Evolutionary conservation across 1,140 invertebrate genomes (phyloP).

Genomic region (Pogonomyrmex californicus): DNA sequence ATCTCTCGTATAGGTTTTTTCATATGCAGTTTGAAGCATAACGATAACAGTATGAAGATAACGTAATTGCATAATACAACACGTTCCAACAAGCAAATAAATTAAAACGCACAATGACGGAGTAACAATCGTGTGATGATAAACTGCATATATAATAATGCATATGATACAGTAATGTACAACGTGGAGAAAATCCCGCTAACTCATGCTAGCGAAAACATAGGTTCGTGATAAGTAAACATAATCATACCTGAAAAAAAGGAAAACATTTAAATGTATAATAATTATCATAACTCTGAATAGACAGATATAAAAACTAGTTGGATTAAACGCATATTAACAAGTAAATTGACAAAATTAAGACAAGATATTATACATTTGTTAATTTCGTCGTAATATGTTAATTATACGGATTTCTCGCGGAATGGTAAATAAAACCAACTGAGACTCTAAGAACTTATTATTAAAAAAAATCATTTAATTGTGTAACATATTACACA

Average conservation of each 20-base stretch:
- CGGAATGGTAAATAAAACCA: constrained; percentile 30
- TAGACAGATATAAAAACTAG: constrained; percentile 55
- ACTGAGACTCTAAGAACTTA: not conserved
- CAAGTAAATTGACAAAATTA: constrained; percentile 43
- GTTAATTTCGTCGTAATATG: constrained; percentile 45
- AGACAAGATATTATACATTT: constrained; percentile 33
- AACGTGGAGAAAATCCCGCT: constrained; percentile 56
- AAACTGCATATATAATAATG: constrained; percentile 47
- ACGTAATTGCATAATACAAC: constrained; percentile 66
- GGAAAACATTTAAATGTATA: constrained; percentile 66
- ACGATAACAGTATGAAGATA: constrained; percentile 69
- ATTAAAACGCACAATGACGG: constrained; percentile 60
- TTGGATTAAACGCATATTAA: constrained; percentile 57
- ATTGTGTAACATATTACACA: not conserved
- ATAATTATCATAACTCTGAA: constrained; percentile 53
- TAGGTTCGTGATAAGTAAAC: constrained; percentile 69
- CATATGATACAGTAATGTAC: constrained; percentile 56
- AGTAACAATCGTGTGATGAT: constrained; percentile 50
- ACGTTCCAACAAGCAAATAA: constrained; percentile 69
- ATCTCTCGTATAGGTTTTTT: constrained; percentile 79
- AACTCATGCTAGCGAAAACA: constrained; percentile 70
- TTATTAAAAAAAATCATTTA: not conserved
- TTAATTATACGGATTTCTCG: constrained; percentile 40
- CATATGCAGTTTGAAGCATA: constrained; percentile 81
- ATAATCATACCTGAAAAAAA: constrained; percentile 74